These are phyloP conservation scores for Masnerella sp. DNA, from an alignment of 2,888 invertebrate species.

Conservation along the genomic window DNA sequence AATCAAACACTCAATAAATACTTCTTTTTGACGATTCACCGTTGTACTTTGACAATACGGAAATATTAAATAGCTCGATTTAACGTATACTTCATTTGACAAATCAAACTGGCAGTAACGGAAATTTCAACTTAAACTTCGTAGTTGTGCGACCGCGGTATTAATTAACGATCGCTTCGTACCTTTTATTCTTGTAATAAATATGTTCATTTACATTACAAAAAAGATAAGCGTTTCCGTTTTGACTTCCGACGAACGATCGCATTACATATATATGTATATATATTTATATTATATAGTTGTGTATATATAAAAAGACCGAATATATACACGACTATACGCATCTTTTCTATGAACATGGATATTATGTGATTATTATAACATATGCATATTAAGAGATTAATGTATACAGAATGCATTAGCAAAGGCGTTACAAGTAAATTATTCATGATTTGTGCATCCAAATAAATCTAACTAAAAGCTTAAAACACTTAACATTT, in stretches of 20 bases:
- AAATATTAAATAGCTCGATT: constrained; percentile 9
- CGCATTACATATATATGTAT: constrained; percentile 14
- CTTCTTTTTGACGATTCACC: constrained; percentile 22
- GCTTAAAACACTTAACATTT: too few species aligned
- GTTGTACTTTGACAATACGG: constrained; percentile 29
- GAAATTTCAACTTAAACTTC: constrained; percentile 41
- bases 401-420: too few species aligned
- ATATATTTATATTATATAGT: constrained; percentile 3
- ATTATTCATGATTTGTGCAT: too few species aligned
- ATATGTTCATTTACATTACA: constrained; percentile 18
- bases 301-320: not conserved
- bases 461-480: too few species aligned
- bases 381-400: too few species aligned
- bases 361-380: too few species aligned
- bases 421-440: too few species aligned
- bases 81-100: constrained; percentile 8
- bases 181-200: constrained; percentile 18
- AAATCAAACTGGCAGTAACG: constrained; percentile 50
- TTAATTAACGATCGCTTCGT: constrained; percentile 21
- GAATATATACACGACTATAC: not conserved
- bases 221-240: constrained; percentile 24
- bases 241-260: constrained; percentile 47
- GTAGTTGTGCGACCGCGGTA: constrained; percentile 22
- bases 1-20: constrained; percentile 38
- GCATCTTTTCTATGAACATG: too few species aligned